Base-by-base conservation (phyloP, 1,140 invertebrate species). In the Lepidotrigona ventralis region DNA sequence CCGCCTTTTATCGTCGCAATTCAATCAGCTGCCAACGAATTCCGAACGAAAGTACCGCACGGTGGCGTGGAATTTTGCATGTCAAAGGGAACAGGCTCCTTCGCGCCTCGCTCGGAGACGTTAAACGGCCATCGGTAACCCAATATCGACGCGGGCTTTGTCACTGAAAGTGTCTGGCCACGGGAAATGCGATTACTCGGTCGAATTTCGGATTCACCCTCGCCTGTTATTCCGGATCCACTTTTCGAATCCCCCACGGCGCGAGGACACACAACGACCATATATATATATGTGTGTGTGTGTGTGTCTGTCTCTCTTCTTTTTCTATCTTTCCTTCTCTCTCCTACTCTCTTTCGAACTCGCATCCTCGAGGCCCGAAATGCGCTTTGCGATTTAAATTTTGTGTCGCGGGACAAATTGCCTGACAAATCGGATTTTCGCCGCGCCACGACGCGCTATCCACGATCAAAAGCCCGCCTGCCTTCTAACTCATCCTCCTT, bases 371-470 rank as follows among this genome's bases (percentile, higher is more conserved):
- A 73, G 86, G 54, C 74, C 51, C 79, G 79, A 82, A 90, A 90
- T 90, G 83, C 88, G 90, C 92, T 94, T 93, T 94, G 91, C 92
- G 90, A 93, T 93, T 94, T 93, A 93, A 93, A 94, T 94, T 93
- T 93, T 93, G 93, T 94, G 93, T 94, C 93, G 90, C 92, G 87
- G 88, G 85, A 89, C 87, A 93, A 94, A 94, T 93, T 93, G 92
- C 89, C 90, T 92, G 90, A 91, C 90, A 93, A 93, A 94, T 94
- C 91, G 83, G 90, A 94, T 94, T 92, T 90, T 85, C 86, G 64
- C 83, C 84, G 73, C 71, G 86, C 63, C 64, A 51, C 82, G 73
- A 83, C 83, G 82, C 86, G 71, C 83, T 71, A 64, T 23, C 84
- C 68, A 72, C 71, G 88, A 81, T 86, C 81, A 86, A 86, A 79